phyloP scores from a whole-genome alignment of 2,888 invertebrate genomes.

The Lathronympha strigana region DNA sequence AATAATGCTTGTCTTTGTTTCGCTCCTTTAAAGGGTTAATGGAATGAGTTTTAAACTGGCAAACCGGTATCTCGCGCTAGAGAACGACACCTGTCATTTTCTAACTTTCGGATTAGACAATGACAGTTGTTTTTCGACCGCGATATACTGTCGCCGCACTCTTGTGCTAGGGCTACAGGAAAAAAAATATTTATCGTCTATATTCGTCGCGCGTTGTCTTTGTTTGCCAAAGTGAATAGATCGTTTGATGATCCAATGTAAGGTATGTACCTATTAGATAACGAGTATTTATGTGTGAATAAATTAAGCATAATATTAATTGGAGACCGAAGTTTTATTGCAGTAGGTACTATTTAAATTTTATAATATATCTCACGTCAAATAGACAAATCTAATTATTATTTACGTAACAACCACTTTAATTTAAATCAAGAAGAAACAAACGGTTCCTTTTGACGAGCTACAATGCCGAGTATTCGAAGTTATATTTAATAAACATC shows the following conservation, averaged over 20 bases:
- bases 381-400: conserved; percentile 33
- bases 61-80: too few species aligned
- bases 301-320: conserved; percentile 3
- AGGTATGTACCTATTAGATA: background rate
- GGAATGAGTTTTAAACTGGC: background rate
- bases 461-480: conserved; percentile 48
- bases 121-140: too few species aligned
- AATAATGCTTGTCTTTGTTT: conserved; percentile 30
- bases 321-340: background rate
- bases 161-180: too few species aligned
- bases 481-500: conserved; percentile 82
- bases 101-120: too few species aligned
- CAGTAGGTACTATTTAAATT: background rate
- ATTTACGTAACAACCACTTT: conserved; percentile 19
- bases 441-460: conserved; percentile 29
- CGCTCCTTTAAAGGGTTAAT: background rate
- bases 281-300: background rate
- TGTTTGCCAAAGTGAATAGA: background rate
- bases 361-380: conserved; percentile 15
- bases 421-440: conserved; percentile 35
- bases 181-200: too few species aligned
- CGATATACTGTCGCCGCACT: too few species aligned
- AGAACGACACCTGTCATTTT: too few species aligned
- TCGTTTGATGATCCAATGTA: background rate
- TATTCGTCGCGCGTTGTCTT: background rate